Percentiles rank a stretch among this genome's conserved stretches.
phyloP scores from a whole-genome alignment of 2,113 vertebrate species.

The Pollimyrus isidori region DNA sequence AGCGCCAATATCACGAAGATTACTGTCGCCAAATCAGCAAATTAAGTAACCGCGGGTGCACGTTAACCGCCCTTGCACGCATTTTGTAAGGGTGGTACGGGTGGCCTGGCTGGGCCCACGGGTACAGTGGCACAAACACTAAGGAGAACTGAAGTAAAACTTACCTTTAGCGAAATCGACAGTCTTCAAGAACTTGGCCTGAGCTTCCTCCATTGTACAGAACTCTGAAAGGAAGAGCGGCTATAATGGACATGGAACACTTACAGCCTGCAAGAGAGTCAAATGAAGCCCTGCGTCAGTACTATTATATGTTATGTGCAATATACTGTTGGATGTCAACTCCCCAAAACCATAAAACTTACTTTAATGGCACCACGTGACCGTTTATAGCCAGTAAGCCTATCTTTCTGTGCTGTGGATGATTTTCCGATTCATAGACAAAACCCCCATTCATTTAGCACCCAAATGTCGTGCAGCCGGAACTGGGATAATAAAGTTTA shows the following conservation, averaged over 20 bases:
- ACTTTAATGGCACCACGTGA: constrained; percentile 99
- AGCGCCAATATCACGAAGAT: constrained; percentile 51
- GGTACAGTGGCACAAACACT: background rate
- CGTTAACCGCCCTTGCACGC: constrained; percentile 50
- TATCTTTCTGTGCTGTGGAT: constrained; percentile 97
- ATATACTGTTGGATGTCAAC: constrained; percentile 98
- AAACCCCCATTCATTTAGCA: constrained; percentile 98
- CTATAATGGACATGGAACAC: constrained; percentile 76
- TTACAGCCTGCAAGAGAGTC: constrained; percentile 89
- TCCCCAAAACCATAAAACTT: constrained; percentile 99
- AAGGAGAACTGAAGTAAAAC: constrained; percentile 52
- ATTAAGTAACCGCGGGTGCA: constrained; percentile 55
- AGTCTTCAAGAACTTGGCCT: constrained; percentile 69
- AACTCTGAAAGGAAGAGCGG: constrained; percentile 41
- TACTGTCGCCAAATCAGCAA: constrained; percentile 57
- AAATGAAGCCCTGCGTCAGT: constrained; percentile 92
- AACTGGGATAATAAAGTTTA: constrained; percentile 97
- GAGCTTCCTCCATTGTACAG: constrained; percentile 41
- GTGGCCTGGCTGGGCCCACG: constrained; percentile 36
- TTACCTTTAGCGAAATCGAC: constrained; percentile 77
- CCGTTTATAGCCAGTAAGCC: constrained; percentile 99
- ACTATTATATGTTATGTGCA: constrained; percentile 99
- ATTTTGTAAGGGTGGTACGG: constrained; percentile 47
- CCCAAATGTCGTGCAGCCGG: constrained; percentile 94
- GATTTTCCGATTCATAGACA: constrained; percentile 99